A percentile compares a stretch with the other conserved stretches of the same genome.
Evolutionary conservation across 2,888 invertebrate species (phyloP).

Genomic region (Seira ritae): DNA sequence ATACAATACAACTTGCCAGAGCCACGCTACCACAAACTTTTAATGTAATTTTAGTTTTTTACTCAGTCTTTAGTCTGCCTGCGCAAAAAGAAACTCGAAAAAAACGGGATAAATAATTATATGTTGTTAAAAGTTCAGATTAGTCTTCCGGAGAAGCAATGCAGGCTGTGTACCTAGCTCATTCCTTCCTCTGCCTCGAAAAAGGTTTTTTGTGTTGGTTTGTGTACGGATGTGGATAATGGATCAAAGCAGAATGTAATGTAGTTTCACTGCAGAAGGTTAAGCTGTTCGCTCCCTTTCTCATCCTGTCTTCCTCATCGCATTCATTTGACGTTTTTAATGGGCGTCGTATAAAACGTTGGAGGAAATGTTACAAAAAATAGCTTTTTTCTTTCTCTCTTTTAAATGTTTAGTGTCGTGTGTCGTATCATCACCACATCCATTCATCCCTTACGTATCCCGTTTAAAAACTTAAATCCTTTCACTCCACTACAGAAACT

Average conservation of each 20-base stretch:
- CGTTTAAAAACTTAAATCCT: too few species aligned
- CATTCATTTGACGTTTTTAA: conserved; percentile 54
- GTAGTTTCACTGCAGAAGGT: conserved; percentile 50
- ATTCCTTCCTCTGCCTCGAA: neutral
- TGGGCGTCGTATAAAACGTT: conserved; percentile 50
- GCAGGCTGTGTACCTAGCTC: conserved; percentile 46
- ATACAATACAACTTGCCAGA: conserved; percentile 28
- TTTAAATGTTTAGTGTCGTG: too few species aligned
- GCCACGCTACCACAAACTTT: conserved; percentile 39
- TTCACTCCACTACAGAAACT: conserved; percentile 31
- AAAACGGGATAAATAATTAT: conserved; percentile 55
- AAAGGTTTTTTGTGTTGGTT: conserved; percentile 22
- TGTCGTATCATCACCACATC: too few species aligned
- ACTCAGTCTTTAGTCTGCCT: too few species aligned
- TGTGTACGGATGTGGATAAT: conserved; percentile 47
- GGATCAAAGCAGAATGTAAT: conserved; percentile 41
- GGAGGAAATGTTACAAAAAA: conserved; percentile 49
- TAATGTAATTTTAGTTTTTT: too few species aligned
- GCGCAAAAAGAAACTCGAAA: too few species aligned
- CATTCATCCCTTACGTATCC: too few species aligned
- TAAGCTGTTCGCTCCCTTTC: conserved; percentile 57
- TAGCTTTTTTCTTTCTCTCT: too few species aligned
- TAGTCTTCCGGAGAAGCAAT: conserved; percentile 54
- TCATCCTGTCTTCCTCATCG: conserved; percentile 44
- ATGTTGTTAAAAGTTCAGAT: conserved; percentile 54